A percentile compares a stretch with the other conserved stretches of the same genome.
These are phyloP conservation scores for Ahaetulla prasina DNA, from an alignment of 2,113 vertebrate genomes.

Conservation along the genomic window DNA sequence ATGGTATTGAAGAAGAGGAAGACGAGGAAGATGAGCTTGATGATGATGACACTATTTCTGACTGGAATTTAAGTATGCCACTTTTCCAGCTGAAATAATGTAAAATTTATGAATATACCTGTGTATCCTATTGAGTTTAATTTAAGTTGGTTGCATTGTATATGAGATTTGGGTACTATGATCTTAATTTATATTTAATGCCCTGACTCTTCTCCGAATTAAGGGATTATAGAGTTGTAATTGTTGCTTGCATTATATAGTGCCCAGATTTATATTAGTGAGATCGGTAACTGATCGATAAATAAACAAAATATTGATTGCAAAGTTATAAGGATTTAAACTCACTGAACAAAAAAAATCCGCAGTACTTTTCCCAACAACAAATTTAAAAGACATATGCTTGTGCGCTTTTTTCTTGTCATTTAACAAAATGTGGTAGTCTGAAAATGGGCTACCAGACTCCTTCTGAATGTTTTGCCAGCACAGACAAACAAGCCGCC, in stretches of 20 bases:
- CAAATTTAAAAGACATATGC: background rate
- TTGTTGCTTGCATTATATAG: background rate
- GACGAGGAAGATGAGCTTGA: conserved; percentile 88
- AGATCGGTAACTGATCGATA: background rate
- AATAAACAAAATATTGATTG: background rate
- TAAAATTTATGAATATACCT: background rate
- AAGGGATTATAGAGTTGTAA: background rate
- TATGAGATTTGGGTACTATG: background rate
- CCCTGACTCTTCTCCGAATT: background rate
- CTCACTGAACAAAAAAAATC: background rate
- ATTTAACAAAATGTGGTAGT: background rate
- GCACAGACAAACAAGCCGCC: background rate
- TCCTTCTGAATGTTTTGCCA: background rate
- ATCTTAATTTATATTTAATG: background rate
- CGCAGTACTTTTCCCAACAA: background rate
- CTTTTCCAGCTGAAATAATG: conserved; percentile 6
- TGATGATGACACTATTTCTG: conserved; percentile 92
- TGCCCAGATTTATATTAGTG: background rate
- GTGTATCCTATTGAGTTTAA: background rate
- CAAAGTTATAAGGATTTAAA: background rate
- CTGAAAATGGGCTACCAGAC: background rate
- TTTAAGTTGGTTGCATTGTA: background rate
- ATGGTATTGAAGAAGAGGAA: conserved; percentile 86
- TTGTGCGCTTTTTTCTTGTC: background rate
- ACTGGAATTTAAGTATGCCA: conserved; percentile 94